phyloP scores from a whole-genome alignment of 1,140 invertebrate genomes.

The Mamestra configurata region DNA sequence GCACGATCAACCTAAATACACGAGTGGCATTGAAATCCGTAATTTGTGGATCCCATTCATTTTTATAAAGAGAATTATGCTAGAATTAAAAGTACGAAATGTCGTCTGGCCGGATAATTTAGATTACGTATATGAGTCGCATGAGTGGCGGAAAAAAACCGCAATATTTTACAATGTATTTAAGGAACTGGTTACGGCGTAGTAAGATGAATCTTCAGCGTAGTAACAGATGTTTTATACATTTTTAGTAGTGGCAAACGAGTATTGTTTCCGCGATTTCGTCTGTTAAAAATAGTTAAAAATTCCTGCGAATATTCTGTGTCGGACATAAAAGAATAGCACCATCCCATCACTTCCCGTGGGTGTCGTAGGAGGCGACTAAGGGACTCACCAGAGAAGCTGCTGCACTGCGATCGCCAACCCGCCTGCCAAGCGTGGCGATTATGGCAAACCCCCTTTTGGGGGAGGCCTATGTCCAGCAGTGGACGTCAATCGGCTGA shows the following conservation, averaged over 20 bases:
- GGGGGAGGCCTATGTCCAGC: no score
- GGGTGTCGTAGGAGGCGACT: no score
- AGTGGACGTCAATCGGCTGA: no score
- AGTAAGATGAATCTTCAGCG: conserved; percentile 22
- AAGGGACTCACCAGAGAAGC: no score
- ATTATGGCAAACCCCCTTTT: no score
- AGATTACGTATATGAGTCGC: conserved; percentile 35
- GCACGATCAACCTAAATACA: conserved; percentile 56
- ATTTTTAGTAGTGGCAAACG: conserved; percentile 15
- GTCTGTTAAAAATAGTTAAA: conserved; percentile 4
- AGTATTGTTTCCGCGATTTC: conserved; percentile 30
- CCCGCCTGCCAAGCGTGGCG: no score
- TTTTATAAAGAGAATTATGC: conserved; percentile 55
- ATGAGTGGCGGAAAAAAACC: conserved; percentile 38
- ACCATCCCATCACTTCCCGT: no score
- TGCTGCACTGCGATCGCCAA: no score
- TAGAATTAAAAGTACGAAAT: conserved; percentile 44
- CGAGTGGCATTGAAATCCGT: conserved; percentile 55
- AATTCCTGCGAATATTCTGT: conserved; percentile 14
- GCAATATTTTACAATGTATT: conserved; percentile 49
- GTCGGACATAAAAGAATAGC: no score
- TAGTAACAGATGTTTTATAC: conserved; percentile 34
- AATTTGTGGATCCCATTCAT: conserved; percentile 66
- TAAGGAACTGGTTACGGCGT: conserved; percentile 46
- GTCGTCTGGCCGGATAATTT: conserved; percentile 53